These are phyloP conservation scores for Dermochelys coriacea DNA, from an alignment of 2,797 vertebrate genomes.

Conservation along the genomic window DNA sequence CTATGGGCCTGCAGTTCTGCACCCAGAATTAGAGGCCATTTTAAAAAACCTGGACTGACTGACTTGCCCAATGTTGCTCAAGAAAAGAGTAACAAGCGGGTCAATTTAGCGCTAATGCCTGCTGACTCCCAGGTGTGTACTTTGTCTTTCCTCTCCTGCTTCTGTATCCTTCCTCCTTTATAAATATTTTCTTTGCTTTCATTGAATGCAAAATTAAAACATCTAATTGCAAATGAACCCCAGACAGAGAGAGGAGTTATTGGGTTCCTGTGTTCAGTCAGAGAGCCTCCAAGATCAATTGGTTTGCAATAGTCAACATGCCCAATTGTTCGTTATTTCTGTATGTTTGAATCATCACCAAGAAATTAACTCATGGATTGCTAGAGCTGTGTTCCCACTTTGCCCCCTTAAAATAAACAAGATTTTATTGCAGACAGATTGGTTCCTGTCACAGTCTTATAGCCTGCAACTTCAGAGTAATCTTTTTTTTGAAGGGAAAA, in stretches of 20 bases:
- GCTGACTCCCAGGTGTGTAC: background rate
- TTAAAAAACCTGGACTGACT: background rate
- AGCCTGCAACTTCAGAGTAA: background rate
- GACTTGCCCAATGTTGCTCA: background rate
- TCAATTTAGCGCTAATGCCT: background rate
- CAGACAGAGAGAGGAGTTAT: background rate
- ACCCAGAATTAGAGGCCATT: background rate
- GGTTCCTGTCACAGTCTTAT: background rate
- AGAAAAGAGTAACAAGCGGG: background rate
- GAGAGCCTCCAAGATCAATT: background rate
- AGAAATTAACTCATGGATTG: accelerated
- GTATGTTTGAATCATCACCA: background rate
- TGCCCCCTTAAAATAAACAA: background rate
- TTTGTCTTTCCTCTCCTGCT: background rate
- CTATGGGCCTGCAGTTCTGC: background rate
- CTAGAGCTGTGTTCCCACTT: background rate
- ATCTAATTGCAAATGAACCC: background rate
- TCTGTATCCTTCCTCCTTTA: accelerated
- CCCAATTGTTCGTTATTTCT: background rate
- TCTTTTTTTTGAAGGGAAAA: conserved; percentile 16
- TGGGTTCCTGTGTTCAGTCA: background rate
- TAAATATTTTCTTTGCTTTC: background rate
- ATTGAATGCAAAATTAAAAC: background rate
- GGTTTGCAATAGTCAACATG: background rate
- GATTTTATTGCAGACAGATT: background rate